Conservation (phyloP, 1,140 invertebrate genomes). For the Drosophila bipectinata region DNA sequence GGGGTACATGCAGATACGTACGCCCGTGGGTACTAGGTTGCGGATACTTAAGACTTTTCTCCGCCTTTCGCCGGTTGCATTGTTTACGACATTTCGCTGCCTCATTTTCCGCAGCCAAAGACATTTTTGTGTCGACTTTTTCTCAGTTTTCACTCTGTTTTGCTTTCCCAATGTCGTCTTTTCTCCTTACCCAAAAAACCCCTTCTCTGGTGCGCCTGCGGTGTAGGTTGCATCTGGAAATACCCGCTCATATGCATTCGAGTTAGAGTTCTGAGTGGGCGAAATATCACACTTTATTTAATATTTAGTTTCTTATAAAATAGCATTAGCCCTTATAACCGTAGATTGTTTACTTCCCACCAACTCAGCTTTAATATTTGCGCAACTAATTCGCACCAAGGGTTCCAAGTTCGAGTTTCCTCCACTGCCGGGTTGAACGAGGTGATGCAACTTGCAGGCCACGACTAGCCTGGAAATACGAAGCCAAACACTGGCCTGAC, state of each 20-base stretch:
- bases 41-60: conserved; percentile 57
- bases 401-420: conserved; percentile 6
- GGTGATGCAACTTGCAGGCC: conserved; percentile 52
- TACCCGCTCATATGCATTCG: not conserved
- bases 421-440: conserved; percentile 47
- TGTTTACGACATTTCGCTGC: conserved; percentile 77
- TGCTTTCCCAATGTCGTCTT: conserved; percentile 35
- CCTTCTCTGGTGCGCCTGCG: conserved; percentile 42
- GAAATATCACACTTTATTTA: not conserved
- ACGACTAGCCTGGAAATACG: not conserved
- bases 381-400: conserved; percentile 63
- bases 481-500: not conserved
- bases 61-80: conserved; percentile 73
- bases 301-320: not conserved
- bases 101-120: conserved; percentile 77
- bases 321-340: not conserved
- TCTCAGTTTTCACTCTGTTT: conserved; percentile 74
- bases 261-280: conserved; percentile 21
- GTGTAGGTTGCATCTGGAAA: conserved; percentile 33
- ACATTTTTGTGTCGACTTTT: conserved; percentile 78
- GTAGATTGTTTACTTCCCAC: conserved; percentile 43
- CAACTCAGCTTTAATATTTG: conserved; percentile 66
- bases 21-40: conserved; percentile 24
- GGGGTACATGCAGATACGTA: not conserved
- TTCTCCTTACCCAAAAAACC: not conserved